Evolutionary conservation across 2,113 vertebrate genomes (phyloP).

Genomic region (Syrmaticus mikado): DNA sequence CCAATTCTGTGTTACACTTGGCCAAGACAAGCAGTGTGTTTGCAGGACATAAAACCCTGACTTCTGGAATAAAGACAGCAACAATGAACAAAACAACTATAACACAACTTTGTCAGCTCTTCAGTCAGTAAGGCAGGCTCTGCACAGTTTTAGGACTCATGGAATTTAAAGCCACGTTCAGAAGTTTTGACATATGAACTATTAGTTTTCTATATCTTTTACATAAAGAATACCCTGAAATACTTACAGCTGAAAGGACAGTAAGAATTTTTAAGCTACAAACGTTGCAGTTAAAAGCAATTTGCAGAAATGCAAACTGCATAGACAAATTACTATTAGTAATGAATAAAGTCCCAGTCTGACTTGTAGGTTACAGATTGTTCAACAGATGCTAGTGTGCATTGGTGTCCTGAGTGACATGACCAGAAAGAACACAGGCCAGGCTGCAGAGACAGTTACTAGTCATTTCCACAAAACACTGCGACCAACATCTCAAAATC

Average conservation of each 20-base stretch:
- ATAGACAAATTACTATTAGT: neutral
- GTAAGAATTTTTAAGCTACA: neutral
- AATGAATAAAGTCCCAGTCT: neutral
- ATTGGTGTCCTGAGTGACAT: neutral
- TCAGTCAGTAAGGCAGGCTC: neutral
- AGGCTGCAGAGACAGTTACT: neutral
- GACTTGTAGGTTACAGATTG: neutral
- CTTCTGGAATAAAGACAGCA: neutral
- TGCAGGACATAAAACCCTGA: neutral
- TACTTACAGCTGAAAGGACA: neutral
- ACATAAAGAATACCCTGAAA: neutral
- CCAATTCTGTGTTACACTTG: neutral
- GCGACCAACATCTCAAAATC: neutral
- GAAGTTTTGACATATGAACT: neutral
- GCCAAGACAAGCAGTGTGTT: neutral
- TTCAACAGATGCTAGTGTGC: too few relatives aligned
- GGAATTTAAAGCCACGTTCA: neutral
- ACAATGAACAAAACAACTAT: neutral
- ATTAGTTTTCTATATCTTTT: neutral
- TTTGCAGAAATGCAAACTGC: neutral
- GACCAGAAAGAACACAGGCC: neutral
- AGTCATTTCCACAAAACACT: neutral
- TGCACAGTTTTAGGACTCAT: neutral
- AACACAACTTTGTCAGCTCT: neutral
- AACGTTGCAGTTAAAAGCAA: neutral